Evolutionary conservation across 1,140 invertebrate genomes (phyloP), one percentile per base, ranked within the genome.

Genomic region (Drosophila orena): DNA sequence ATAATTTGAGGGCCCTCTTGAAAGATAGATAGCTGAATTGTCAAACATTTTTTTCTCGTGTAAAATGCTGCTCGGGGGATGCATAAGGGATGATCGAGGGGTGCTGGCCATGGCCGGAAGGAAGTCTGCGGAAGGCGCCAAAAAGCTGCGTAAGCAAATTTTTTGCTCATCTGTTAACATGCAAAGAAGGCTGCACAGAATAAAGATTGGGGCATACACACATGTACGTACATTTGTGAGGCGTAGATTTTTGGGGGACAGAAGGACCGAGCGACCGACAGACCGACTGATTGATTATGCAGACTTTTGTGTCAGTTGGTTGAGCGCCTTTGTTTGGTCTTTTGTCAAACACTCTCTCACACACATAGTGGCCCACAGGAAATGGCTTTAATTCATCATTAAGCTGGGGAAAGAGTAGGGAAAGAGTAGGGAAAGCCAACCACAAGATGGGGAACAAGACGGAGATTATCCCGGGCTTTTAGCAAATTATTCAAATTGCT

Each of bases 301-400:
- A 80, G 84, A 89, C 79, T 90, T 84, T 84, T 84, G 84, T 90
- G 85, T 89, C 85, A 80, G 77, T 84, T 84, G 72, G 71, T 59
- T 76, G 62, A 76, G 74, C 75, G 59, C 68, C 62, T 79, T 78
- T 78, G 75, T 90, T 89, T 84, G 75, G 75, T 60, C 56, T 70
- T 70, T 77, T 61, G 38, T 78, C 74, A 62, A 60, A 57, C 56
- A 61, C 38, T 49, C 34, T 35, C 35, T 55, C 24, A 15, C 38
- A 60, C 24, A 47, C 24, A 42, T n/a, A 17, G 2, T 17, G 8
- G 20, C 30, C 30, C 43, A 43, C 34, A 47, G 53, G 35, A 58
- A 68, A 62, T 59, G 64, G 55, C 76, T 78, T 90, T 90, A 89
- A 84, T 89, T 90, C 85, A 90, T 89, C 80, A 90, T 89, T 89